Evolutionary conservation across 2,113 vertebrate species (phyloP).

Genomic region (Pseudorectes ferrugineus): DNA sequence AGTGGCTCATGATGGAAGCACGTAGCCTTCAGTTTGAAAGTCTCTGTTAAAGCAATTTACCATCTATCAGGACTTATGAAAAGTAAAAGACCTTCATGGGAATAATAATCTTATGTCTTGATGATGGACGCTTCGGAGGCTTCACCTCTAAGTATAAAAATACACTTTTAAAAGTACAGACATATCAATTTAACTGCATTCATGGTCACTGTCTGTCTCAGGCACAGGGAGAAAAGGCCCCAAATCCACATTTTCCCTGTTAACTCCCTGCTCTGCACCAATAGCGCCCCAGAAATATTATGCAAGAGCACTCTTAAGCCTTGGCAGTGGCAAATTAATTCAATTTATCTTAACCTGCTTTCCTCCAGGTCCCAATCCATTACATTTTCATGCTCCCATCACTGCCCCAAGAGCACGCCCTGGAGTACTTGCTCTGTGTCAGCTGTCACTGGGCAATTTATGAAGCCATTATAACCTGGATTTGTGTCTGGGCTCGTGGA

Average conservation of each 20-base stretch:
- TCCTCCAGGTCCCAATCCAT: not conserved
- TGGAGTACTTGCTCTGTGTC: not conserved
- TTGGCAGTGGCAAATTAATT: not conserved
- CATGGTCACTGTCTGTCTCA: not conserved
- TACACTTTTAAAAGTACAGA: not conserved
- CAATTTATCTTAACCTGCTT: not conserved
- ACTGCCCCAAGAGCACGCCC: not conserved
- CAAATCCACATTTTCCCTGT: not conserved
- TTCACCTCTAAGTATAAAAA: not conserved
- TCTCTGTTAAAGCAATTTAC: not conserved
- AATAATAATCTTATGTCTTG: not conserved
- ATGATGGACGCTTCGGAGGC: not conserved
- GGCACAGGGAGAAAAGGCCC: not conserved
- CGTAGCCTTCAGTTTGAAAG: accelerated
- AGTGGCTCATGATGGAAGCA: not conserved
- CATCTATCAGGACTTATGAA: not conserved
- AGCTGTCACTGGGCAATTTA: not conserved
- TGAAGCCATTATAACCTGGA: not conserved
- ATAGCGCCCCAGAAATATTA: not conserved
- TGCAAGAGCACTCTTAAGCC: not conserved
- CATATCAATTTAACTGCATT: not conserved
- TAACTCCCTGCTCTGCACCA: not conserved
- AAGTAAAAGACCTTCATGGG: not conserved
- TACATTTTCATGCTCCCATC: not conserved
- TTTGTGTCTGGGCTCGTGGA: not conserved